Evolutionary conservation across 2,888 invertebrate genomes (phyloP), one percentile per base, ranked within the genome.

Genomic region (Pachydiplax longipennis): DNA sequence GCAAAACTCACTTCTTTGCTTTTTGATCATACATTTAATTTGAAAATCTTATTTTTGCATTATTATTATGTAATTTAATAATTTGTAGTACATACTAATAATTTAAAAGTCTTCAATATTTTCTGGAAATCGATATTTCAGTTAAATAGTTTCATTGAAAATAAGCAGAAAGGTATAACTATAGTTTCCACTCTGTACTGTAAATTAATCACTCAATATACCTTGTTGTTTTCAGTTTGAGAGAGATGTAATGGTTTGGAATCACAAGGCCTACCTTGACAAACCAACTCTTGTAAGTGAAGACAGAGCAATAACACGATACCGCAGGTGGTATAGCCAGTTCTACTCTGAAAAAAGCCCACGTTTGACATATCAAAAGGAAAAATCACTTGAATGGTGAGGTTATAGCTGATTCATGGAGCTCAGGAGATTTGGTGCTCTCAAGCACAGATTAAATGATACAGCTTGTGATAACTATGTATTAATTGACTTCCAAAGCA

Each of bases 171-270:
- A 15, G 18, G 18, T 18, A 5, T 53, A 18, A 18, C 13, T 53
- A 4, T 18, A 18, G 53, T 53, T 18, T 53, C 18, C 3, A 18
- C 18, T 1, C 3, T 53, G 15, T 18, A 18, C 18, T 53, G 4
- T 53, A 2, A 3, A 53, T 53, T 8, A 18, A 18, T 18, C 1
- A 0, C 3, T 53, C 35, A 44, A 40, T 13, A 12, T 25, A 44
- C 90, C 91, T 92, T 61, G 90, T 44, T 82, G 10, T 31, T 94
- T 94, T 15, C 94, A 98, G 97, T 96, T 98, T 92, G 96, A 97
- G 93, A 95, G 98, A 0, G 98, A 98, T 93, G 95, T 98, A 0
- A 95, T 95, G 91, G 96, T 98, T 6, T 98, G 98, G 98, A 98
- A 98, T 93, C 96, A 96, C 94, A 98, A 98, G 93, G 95, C 95